Percentiles rank a stretch among this genome's conserved stretches.
Conservation (phyloP, 2,113 vertebrate species). For the Numida meleagris region DNA sequence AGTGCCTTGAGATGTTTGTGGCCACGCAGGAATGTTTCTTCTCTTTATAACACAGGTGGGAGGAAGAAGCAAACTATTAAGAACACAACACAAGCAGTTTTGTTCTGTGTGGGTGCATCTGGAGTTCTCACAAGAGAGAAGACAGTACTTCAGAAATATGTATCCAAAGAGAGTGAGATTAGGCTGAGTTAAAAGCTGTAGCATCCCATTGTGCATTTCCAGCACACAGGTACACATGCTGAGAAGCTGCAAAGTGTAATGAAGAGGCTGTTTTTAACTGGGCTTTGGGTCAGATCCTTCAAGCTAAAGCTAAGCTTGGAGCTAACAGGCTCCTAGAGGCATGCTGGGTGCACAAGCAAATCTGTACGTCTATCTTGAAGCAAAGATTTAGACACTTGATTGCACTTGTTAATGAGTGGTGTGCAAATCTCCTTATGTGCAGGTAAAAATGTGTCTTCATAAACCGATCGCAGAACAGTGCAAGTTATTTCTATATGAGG, state of each 20-base stretch:
- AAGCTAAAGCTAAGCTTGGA: neutral
- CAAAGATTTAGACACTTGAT: neutral
- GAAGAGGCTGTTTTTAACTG: neutral
- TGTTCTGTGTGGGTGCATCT: neutral
- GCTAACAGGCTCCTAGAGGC: fast-evolving
- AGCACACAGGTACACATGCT: neutral
- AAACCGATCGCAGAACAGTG: neutral
- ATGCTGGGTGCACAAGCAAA: fast-evolving
- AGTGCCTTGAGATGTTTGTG: fast-evolving
- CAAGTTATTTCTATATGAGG: fast-evolving
- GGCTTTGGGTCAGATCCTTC: neutral
- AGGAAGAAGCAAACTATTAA: neutral
- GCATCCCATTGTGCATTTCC: neutral
- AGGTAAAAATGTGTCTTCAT: fast-evolving
- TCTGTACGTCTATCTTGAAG: neutral
- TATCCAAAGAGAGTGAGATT: neutral
- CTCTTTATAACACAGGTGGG: fast-evolving
- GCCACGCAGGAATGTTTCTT: fast-evolving
- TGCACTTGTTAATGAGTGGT: neutral
- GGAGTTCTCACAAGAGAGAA: neutral
- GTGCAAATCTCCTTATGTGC: neutral
- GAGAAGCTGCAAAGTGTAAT: neutral
- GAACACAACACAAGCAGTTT: neutral
- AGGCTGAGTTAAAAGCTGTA: neutral
- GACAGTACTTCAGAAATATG: fast-evolving